Percentiles rank a stretch among this genome's conserved stretches.
These are phyloP conservation scores for Leguminivora glycinivorella DNA, from an alignment of 1,140 invertebrate species.

Conservation along the genomic window DNA sequence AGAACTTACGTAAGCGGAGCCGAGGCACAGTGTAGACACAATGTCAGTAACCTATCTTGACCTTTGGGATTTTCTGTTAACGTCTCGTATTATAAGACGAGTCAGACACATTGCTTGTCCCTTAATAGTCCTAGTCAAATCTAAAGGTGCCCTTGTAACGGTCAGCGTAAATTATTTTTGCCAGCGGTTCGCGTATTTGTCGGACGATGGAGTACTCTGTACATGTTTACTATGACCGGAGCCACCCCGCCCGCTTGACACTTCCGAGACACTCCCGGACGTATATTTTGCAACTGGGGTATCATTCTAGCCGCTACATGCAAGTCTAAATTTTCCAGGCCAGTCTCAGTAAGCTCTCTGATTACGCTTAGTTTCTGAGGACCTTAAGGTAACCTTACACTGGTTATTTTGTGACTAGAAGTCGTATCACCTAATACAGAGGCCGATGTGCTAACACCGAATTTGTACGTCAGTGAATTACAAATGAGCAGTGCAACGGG, in stretches of 20 bases:
- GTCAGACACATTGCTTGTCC: not conserved
- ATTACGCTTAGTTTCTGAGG: too few species aligned
- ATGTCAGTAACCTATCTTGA: not conserved
- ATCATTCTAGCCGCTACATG: not conserved
- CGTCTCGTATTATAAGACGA: not conserved
- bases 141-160: not conserved
- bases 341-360: too few species aligned
- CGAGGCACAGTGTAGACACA: not conserved
- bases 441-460: slow-evolving; percentile 3
- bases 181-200: not conserved
- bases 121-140: not conserved
- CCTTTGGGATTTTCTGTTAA: not conserved
- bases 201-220: not conserved
- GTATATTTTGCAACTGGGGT: slow-evolving; percentile 33
- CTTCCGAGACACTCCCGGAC: slow-evolving; percentile 47
- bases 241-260: slow-evolving; percentile 43
- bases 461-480: slow-evolving; percentile 26
- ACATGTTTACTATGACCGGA: not conserved
- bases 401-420: not conserved
- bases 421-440: not conserved
- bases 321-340: not conserved
- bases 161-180: not conserved
- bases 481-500: slow-evolving; percentile 21
- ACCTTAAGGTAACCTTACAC: not conserved
- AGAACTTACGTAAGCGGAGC: slow-evolving; percentile 54